Conservation (phyloP, 2,888 invertebrate species). For the Amphipoea lucens region DNA sequence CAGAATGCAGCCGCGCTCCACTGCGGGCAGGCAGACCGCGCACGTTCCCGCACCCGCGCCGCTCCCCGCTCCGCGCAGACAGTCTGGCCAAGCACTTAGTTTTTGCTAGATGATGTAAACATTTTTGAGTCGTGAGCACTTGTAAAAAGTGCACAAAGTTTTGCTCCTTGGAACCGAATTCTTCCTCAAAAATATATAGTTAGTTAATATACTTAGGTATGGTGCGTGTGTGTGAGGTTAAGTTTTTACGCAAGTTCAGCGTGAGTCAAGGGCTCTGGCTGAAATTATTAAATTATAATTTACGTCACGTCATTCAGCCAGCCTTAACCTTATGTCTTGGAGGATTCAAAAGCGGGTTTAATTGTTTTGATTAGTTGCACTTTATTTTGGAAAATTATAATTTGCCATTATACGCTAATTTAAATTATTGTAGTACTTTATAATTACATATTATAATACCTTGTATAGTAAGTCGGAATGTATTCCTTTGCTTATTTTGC, state of each 20-base stretch:
- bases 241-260: conserved; percentile 66
- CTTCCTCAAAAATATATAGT: conserved; percentile 14
- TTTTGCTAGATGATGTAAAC: conserved; percentile 45
- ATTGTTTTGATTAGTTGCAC: background rate
- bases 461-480: background rate
- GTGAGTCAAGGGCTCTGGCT: conserved; percentile 68
- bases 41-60: too few relatives aligned
- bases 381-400: background rate
- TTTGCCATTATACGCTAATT: background rate
- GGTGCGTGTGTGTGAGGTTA: conserved; percentile 27
- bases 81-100: background rate
- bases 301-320: conserved; percentile 49
- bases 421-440: too few relatives aligned
- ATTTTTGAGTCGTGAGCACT: conserved; percentile 15
- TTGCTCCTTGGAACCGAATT: background rate
- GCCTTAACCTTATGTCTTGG: conserved; percentile 58
- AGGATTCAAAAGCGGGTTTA: conserved; percentile 42
- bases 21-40: too few relatives aligned
- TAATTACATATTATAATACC: too few relatives aligned
- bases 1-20: too few relatives aligned
- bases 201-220: background rate
- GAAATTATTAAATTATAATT: conserved; percentile 70
- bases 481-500: background rate
- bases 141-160: conserved; percentile 20
- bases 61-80: too few relatives aligned